Base-by-base conservation (phyloP, 2,888 invertebrate species). In the Xiphydria camelus region DNA sequence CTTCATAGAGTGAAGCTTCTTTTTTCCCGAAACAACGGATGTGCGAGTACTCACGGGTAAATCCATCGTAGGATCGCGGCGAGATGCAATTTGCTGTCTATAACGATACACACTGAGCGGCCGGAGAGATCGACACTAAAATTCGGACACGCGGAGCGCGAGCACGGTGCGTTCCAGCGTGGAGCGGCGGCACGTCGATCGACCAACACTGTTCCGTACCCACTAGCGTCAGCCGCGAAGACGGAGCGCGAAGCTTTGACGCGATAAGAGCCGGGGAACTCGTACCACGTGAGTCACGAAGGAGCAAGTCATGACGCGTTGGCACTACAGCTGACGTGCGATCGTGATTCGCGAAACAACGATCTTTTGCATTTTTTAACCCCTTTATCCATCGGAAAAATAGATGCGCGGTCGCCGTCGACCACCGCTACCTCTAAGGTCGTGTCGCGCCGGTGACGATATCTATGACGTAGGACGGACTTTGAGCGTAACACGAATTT, bases 21-120 rank as follows among this genome's bases (percentile, higher is more conserved):
- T 36, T 23, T 7, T n/a, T n/a, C n/a, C n/a, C n/a, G n/a, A n/a
- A n/a, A n/a, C n/a, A n/a, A n/a, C 66, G n/a, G n/a, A n/a, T n/a
- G n/a, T n/a, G n/a, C n/a, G n/a, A n/a, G n/a, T 14, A 18, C 60
- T 59, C 53, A 61, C 61, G 40, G 61, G 59, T 9, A 61, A 35
- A 41, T 59, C 54, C 61, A 61, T 61, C 5, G 1, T 46, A n/a
- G 3, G 14, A 4, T 26, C 10, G 26, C 26, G 14, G 4, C 10
- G 10, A 26, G 10, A 12, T n/a, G 7, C 26, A 5, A 10, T 14
- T 26, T 6, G 12, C 26, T 26, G 2, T 7, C 2, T 10, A 26
- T 4, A 3, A 26, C 26, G 14, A 26, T 10, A 26, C 26, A 3
- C 12, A 10, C 10, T 26, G 10, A 14, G 26, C 26, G 14, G 10